Base-by-base conservation (phyloP, 2,888 invertebrate genomes). In the Galerucella calmariensis region DNA sequence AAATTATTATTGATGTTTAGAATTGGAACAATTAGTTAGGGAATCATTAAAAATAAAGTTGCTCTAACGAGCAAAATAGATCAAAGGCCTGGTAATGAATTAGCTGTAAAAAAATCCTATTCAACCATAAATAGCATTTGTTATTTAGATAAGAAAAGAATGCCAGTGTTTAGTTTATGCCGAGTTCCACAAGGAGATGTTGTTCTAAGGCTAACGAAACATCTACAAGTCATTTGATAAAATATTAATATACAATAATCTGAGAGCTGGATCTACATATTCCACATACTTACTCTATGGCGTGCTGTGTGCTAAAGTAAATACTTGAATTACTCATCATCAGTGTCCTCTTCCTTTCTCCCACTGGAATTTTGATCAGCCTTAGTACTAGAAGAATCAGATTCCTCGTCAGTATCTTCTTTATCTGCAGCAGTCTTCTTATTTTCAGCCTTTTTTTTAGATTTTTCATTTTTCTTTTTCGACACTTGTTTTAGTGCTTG, bases 351-450 rank as follows among this genome's bases (percentile, higher is more conserved):
- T 1, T 53, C 53, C 53, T 53, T 16, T 53, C n/a, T 2, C 35
- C 35, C 35, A 41, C 8, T 41, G 35, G n/a, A 53, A 14, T 1
- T 53, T 53, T 14, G 12, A 53, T 53, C 53, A 58, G 58, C 58
- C 58, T 58, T 20, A 48, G 4, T 14, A 48, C 48, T 48, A 11
- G 48, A 12, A 48, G 48, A 48, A 48, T 48, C 48, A 14, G 14
- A 16, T 20, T 58, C 58, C 5, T 58, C 58, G 58, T 20, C 20
- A 20, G 16, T 24, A 10, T 66, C 48, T 8, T 44, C 20, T 35
- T 67, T 67, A 48, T 20, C 53, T 67, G 10, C 3, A 16, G 12
- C 35, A 27, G 62, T 24, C 35, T 62, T 62, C 53, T 67, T 67
- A 53, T 35, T 67, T 66, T 11, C 12, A 24, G 16, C 14, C 10